These are phyloP conservation scores for Dipodomys merriami DNA, from an alignment of 2,113 vertebrate species.

Conservation along the genomic window DNA sequence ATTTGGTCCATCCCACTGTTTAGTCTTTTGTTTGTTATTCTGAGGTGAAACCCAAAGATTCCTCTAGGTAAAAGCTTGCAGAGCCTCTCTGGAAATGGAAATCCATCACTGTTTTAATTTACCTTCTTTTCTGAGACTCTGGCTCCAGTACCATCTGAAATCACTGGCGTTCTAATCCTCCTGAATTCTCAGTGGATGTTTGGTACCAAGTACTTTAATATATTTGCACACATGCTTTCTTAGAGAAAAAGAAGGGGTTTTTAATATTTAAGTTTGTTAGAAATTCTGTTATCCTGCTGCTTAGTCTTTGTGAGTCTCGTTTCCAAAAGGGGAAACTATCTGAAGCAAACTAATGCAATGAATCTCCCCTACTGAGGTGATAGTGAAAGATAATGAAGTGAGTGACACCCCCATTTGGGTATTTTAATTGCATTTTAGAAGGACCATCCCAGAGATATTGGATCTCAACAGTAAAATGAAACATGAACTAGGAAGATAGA, in stretches of 20 bases:
- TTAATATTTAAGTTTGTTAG: neutral
- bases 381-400: slow-evolving; percentile 61
- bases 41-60: neutral
- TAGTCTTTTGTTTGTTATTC: neutral
- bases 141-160: neutral
- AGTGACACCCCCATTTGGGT: neutral
- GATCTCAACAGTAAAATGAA: neutral
- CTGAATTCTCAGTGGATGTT: slow-evolving; percentile 20
- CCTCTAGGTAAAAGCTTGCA: neutral
- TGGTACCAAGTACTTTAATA: neutral
- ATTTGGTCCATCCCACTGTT: neutral
- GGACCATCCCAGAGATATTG: neutral
- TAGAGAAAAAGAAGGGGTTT: neutral
- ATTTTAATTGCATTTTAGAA: slow-evolving; percentile 44
- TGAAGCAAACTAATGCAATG: slow-evolving; percentile 53
- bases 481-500: neutral
- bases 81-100: neutral
- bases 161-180: neutral
- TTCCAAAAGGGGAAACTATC: neutral
- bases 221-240: neutral
- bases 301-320: neutral
- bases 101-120: neutral
- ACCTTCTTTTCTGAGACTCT: neutral
- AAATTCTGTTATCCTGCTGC: neutral
- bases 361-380: slow-evolving; percentile 9